phyloP scores from a whole-genome alignment of 1,140 invertebrate species.

The Alviniconcha marisindica region DNA sequence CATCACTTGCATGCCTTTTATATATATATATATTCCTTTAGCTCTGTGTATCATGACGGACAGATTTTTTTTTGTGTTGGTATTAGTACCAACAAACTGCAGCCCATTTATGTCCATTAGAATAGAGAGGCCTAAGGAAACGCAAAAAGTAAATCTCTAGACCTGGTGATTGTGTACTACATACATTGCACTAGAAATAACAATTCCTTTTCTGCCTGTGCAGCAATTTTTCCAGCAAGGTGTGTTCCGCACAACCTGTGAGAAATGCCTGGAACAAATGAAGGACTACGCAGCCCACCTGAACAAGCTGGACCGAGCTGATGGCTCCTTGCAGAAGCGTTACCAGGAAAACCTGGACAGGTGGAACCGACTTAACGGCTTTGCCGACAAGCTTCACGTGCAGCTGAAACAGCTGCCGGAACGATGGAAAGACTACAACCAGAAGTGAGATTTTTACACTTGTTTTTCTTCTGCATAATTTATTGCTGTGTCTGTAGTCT shows the following conservation, averaged over 20 bases:
- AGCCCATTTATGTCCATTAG: too few species aligned
- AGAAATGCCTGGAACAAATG: slow-evolving; percentile 86
- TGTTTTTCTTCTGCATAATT: too few species aligned
- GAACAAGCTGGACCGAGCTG: slow-evolving; percentile 79
- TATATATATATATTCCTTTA: too few species aligned
- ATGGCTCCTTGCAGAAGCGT: slow-evolving; percentile 78
- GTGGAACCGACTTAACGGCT: slow-evolving; percentile 84
- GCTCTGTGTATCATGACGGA: too few species aligned
- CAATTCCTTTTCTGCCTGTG: background rate
- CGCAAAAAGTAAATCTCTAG: too few species aligned
- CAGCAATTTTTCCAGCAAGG: slow-evolving; percentile 81
- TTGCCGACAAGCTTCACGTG: slow-evolving; percentile 84
- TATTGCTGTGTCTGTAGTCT: background rate
- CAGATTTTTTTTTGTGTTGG: too few species aligned
- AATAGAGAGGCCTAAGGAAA: too few species aligned
- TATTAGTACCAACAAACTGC: too few species aligned
- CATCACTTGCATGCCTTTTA: too few species aligned
- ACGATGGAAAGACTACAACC: slow-evolving; percentile 91
- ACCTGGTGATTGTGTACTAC: too few species aligned
- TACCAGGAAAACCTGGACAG: slow-evolving; percentile 83
- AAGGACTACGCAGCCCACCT: slow-evolving; percentile 83
- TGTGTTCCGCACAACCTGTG: slow-evolving; percentile 83
- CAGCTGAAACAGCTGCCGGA: slow-evolving; percentile 91
- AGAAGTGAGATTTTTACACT: slow-evolving; percentile 78
- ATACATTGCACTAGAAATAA: too few species aligned